Base-by-base conservation (phyloP, 2,797 vertebrate species). In the Kryptopterus vitreolus region DNA sequence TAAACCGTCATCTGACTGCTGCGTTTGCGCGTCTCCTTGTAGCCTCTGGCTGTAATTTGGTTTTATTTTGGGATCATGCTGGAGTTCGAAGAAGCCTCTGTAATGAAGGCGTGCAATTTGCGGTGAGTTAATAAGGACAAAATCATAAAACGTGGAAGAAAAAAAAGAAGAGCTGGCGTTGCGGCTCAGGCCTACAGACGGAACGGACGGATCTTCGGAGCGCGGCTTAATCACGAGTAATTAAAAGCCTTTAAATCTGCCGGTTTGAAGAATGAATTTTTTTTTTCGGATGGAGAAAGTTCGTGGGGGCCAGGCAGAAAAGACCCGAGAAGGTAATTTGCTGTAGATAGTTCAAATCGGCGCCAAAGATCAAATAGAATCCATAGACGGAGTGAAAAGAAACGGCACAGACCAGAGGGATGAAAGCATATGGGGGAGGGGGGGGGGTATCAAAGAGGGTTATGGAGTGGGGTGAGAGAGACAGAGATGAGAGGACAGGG, bases 241-340 rank as follows among this genome's bases (percentile, higher is more conserved):
- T 82, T 82, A 86, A 79, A 82, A 52, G 16, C 65, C 69, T 22
- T 61, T 35, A 63, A 50, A 69, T 77, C 75, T 78, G n/a, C 22
- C 22, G 78, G 24, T 62, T 65, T 24, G 52, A 77, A 70, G n/a
- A n/a, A n/a, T n/a, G n/a, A n/a, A n/a, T n/a, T n/a, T n/a, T n/a
- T n/a, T 61, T 78, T 75, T 22, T 61, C 35, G 75, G 43, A 76
- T 35, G 63, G 31, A 81, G 48, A 65, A 35, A 50, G 68, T 52
- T 61, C 35, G 76, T 38, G 55, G 62, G 55, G 55, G 48, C 71
- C 73, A 65, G 31, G 79, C 52, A 57, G 63, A 83, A 66, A 78
- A 48, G 69, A 63, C 87, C 86, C 84, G 85, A 78, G 85, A 91
- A 91, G 92, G 90, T 92, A 86, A 89, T 18, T n/a, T 77, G 72